These are phyloP conservation scores for Callipepla squamata DNA, from an alignment of 2,113 vertebrate genomes.

Conservation along the genomic window DNA sequence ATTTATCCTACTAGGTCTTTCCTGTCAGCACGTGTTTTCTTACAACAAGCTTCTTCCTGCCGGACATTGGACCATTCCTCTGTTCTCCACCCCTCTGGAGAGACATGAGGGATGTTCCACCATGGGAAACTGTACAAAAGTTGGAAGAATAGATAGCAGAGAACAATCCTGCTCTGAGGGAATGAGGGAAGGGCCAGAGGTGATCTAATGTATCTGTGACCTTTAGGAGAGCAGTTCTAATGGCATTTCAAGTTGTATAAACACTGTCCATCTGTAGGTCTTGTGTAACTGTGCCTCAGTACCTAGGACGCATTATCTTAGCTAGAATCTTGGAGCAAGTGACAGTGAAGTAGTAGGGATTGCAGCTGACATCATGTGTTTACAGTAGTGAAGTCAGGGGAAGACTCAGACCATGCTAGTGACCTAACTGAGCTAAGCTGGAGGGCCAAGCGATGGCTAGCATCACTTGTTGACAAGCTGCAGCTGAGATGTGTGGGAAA, in stretches of 20 bases:
- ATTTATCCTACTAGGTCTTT: constrained; percentile 3
- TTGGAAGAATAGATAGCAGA: constrained; percentile 13
- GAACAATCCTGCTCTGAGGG: constrained; percentile 22
- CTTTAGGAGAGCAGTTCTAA: constrained; percentile 51
- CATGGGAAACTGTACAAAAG: constrained; percentile 41
- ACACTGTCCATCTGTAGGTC: constrained; percentile 46
- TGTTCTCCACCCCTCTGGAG: constrained; percentile 20
- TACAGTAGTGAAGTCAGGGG: constrained; percentile 40
- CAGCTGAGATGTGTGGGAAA: background rate
- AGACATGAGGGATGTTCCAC: constrained; percentile 24
- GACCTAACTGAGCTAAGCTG: constrained; percentile 46
- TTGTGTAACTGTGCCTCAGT: constrained; percentile 55
- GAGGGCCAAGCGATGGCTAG: background rate
- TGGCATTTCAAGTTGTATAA: constrained; percentile 60
- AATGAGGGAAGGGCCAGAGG: constrained; percentile 15
- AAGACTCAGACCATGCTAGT: constrained; percentile 45
- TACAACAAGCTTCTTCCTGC: background rate
- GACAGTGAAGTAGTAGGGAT: constrained; percentile 10
- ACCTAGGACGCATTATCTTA: constrained; percentile 51
- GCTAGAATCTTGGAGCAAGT: constrained; percentile 46
- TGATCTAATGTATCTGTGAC: constrained; percentile 53
- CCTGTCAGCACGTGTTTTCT: background rate
- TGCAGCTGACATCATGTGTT: constrained; percentile 57
- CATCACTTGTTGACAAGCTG: background rate
- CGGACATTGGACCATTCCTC: constrained; percentile 15